Evolutionary conservation across 2,797 vertebrate genomes (phyloP).

Genomic region (Paramormyrops hopkinsi): DNA sequence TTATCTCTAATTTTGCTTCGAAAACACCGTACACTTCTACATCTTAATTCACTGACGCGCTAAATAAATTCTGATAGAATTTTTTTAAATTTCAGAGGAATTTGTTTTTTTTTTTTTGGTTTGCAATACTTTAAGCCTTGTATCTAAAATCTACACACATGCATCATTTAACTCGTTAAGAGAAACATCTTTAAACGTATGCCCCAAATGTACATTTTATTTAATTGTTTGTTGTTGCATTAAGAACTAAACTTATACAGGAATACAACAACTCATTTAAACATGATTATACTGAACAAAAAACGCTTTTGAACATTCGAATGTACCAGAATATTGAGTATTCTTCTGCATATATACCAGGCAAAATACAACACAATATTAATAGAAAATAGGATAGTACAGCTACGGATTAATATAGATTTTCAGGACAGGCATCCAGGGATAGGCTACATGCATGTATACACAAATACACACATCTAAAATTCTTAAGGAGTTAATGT

Average conservation of each 20-base stretch:
- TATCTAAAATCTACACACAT: not conserved
- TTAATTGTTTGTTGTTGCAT: not conserved
- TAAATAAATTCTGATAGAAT: not conserved
- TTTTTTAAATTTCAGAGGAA: not conserved
- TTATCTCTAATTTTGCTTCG: not conserved
- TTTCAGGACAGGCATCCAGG: not conserved
- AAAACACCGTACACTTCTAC: not conserved
- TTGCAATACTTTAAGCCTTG: not conserved
- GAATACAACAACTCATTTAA: not conserved
- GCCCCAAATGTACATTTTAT: not conserved
- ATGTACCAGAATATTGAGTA: not conserved
- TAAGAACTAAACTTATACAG: not conserved
- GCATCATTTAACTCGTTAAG: not conserved
- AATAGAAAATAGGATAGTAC: not conserved
- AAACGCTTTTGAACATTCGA: not conserved
- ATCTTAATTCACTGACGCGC: not conserved
- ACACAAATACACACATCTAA: constrained; percentile 34
- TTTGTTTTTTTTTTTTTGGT: not conserved
- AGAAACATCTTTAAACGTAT: not conserved
- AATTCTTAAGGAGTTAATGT: constrained; percentile 14
- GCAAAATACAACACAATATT: not conserved
- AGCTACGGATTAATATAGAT: not conserved
- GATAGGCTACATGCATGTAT: constrained; percentile 6
- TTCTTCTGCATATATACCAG: not conserved
- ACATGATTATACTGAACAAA: not conserved